Percentiles rank a stretch among this genome's conserved stretches.
Evolutionary conservation across 2,113 vertebrate species (phyloP).

Genomic region (Sinocyclocheilus grahami): DNA sequence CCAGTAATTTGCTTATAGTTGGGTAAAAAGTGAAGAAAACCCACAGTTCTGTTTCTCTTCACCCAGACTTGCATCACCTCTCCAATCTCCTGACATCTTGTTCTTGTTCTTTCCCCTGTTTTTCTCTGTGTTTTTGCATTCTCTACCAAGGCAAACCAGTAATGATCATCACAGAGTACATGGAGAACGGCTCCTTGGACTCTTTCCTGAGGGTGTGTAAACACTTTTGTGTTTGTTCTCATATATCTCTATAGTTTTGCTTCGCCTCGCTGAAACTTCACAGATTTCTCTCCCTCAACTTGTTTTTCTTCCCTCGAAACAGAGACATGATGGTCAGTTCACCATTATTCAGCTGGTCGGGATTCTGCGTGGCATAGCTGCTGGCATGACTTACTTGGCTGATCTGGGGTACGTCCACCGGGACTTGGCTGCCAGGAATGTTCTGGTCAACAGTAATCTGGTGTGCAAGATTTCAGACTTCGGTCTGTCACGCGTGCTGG

Average conservation of each 20-base stretch:
- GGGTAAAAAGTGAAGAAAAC: neutral
- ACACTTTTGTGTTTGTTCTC: slow-evolving; percentile 16
- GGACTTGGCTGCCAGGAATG: slow-evolving; percentile 92
- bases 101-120: neutral
- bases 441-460: slow-evolving; percentile 94
- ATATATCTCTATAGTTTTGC: slow-evolving; percentile 38
- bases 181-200: slow-evolving; percentile 96
- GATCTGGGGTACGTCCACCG: slow-evolving; percentile 93
- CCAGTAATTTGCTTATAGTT: neutral
- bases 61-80: neutral
- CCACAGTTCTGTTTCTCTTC: neutral
- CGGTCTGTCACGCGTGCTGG: slow-evolving; percentile 89
- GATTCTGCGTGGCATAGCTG: slow-evolving; percentile 87
- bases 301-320: slow-evolving; percentile 14
- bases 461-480: slow-evolving; percentile 98
- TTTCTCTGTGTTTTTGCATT: slow-evolving; percentile 8
- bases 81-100: slow-evolving; percentile 9
- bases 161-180: slow-evolving; percentile 98
- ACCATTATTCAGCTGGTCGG: slow-evolving; percentile 92
- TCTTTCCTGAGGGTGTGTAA: slow-evolving; percentile 89
- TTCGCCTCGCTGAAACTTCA: neutral
- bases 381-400: slow-evolving; percentile 93
- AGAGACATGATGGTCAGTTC: slow-evolving; percentile 94
- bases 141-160: slow-evolving; percentile 87
- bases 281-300: neutral